Evolutionary conservation across 1,140 invertebrate genomes (phyloP).

Genomic region (Drosophila pachea): DNA sequence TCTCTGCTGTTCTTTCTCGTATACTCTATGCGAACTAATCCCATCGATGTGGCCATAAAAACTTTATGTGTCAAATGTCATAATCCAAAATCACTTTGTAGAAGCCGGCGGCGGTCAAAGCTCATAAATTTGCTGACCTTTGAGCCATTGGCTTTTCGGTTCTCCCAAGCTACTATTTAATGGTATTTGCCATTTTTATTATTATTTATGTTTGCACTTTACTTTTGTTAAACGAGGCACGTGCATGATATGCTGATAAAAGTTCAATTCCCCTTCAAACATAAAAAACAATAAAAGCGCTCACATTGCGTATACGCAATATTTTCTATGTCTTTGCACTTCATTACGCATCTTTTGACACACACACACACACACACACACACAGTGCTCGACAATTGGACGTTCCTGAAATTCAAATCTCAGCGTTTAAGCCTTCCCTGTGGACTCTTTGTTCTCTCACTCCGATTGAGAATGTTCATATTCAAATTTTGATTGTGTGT

Average conservation of each 20-base stretch:
- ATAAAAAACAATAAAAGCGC: constrained; percentile 11
- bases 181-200: constrained; percentile 48
- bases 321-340: constrained; percentile 29
- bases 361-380: no score
- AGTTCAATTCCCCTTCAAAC: constrained; percentile 20
- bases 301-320: constrained; percentile 27
- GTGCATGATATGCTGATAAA: constrained; percentile 38
- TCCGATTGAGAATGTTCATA: constrained; percentile 54
- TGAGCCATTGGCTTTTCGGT: constrained; percentile 8
- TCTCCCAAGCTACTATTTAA: constrained; percentile 23
- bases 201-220: constrained; percentile 50
- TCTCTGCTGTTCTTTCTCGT: not conserved
- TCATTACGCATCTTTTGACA: constrained; percentile 30
- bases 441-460: constrained; percentile 4
- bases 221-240: constrained; percentile 44
- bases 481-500: constrained; percentile 55
- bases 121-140: constrained; percentile 43
- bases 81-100: constrained; percentile 60
- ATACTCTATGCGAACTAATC: constrained; percentile 23
- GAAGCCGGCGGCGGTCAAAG: constrained; percentile 10
- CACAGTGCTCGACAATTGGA: constrained; percentile 22
- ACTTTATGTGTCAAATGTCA: constrained; percentile 58
- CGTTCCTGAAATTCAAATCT: constrained; percentile 41
- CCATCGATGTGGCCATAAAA: constrained; percentile 39
- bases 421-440: not conserved